phyloP scores from a whole-genome alignment of 2,888 invertebrate genomes.

The Imbricaverruca yamaguchii region DNA sequence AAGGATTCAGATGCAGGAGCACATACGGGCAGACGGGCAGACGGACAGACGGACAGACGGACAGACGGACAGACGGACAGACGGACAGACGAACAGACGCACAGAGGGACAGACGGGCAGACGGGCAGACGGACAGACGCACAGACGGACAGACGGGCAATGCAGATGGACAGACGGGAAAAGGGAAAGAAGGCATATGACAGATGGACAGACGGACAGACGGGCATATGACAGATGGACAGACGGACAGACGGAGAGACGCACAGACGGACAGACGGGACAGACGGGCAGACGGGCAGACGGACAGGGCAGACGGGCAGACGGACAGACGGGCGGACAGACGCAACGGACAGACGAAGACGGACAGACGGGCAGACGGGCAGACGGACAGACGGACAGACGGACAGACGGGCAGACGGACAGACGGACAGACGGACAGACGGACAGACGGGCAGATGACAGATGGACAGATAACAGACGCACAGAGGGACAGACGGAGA shows the following conservation, averaged over 20 bases:
- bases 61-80: slow-evolving; percentile 41
- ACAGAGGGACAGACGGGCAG: slow-evolving; percentile 28
- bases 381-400: no score
- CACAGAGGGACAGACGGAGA: no score
- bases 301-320: not conserved
- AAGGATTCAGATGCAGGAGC: no score
- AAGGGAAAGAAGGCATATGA: not conserved
- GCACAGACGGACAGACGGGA: not conserved
- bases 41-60: slow-evolving; percentile 35
- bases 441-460: no score
- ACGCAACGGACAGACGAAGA: no score
- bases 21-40: no score
- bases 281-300: slow-evolving; percentile 24
- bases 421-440: no score
- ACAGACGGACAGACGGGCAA: not conserved
- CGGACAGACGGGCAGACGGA: no score
- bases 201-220: no score
- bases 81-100: no score
- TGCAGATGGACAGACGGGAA: not conserved
- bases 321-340: not conserved
- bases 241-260: slow-evolving; percentile 4
- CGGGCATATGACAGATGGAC: no score
- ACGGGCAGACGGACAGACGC: slow-evolving; percentile 8
- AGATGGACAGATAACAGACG: no score
- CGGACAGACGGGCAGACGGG: not conserved